These are phyloP conservation scores for Eupithecia inturbata DNA, from an alignment of 2,888 invertebrate species.

Conservation along the genomic window DNA sequence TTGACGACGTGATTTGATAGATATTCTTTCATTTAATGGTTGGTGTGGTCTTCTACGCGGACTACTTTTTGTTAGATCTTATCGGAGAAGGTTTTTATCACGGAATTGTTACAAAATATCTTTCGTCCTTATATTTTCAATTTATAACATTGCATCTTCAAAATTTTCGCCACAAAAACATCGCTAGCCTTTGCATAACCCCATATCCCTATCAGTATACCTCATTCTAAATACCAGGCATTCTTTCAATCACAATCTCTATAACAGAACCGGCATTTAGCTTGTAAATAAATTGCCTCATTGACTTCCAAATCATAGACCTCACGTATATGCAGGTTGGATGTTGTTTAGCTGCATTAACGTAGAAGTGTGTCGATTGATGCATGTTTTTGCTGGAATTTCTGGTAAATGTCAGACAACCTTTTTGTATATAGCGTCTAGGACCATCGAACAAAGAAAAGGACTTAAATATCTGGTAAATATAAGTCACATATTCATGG, in stretches of 20 bases:
- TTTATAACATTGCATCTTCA: too few relatives aligned
- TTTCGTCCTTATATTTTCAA: too few relatives aligned
- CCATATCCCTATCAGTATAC: slow-evolving; percentile 11
- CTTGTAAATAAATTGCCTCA: slow-evolving; percentile 63
- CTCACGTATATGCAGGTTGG: slow-evolving; percentile 29
- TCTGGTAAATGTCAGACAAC: background rate
- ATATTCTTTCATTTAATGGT: too few relatives aligned
- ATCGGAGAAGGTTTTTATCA: too few relatives aligned
- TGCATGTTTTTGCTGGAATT: background rate
- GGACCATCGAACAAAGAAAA: background rate
- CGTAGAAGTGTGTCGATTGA: slow-evolving; percentile 8
- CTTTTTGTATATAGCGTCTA: background rate
- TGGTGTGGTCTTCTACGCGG: too few relatives aligned
- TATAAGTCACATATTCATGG: background rate
- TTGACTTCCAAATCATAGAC: slow-evolving; percentile 69
- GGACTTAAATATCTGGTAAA: background rate
- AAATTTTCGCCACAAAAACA: background rate
- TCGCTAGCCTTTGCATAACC: background rate
- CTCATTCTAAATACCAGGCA: slow-evolving; percentile 30
- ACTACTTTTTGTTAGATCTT: too few relatives aligned
- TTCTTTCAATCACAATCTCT: slow-evolving; percentile 37
- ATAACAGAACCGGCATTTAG: slow-evolving; percentile 46
- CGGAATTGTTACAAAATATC: too few relatives aligned
- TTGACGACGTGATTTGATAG: too few relatives aligned
- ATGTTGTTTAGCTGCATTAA: slow-evolving; percentile 5